phyloP scores from a whole-genome alignment of 2,113 vertebrate genomes.

The Damaliscus lunatus region DNA sequence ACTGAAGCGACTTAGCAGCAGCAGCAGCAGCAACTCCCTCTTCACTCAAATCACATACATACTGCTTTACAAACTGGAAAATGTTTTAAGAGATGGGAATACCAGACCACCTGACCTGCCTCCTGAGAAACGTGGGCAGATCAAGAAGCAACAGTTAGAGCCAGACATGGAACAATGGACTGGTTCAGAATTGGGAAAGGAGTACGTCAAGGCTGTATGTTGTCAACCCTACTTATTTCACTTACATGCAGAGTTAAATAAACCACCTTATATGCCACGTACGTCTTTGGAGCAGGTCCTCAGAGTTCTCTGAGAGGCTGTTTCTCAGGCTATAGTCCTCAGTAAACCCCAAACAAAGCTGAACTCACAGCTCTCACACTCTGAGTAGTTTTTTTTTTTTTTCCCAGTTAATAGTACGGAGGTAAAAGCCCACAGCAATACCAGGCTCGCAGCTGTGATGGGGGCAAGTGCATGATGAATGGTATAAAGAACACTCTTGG shows the following conservation, averaged over 20 bases:
- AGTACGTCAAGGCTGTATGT: background rate
- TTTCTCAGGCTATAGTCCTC: background rate
- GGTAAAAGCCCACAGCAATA: background rate
- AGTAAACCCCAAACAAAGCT: background rate
- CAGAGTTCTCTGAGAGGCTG: background rate
- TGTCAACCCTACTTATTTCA: background rate
- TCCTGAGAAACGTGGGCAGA: background rate
- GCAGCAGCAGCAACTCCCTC: background rate
- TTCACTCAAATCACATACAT: background rate
- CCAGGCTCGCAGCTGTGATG: background rate
- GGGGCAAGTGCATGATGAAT: too few species aligned
- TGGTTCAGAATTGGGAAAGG: background rate
- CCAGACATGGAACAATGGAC: background rate
- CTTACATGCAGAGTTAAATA: background rate
- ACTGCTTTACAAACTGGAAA: background rate
- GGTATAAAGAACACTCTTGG: too few species aligned
- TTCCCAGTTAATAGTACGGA: background rate
- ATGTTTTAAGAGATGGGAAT: background rate
- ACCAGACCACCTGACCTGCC: background rate
- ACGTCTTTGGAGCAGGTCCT: background rate
- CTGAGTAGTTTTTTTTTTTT: background rate
- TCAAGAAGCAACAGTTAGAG: background rate
- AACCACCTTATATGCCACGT: background rate
- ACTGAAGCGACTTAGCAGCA: too few species aligned
- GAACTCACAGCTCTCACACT: background rate